Percentiles rank a stretch among this genome's conserved stretches.
Conservation (phyloP, 2,113 vertebrate genomes). For the Cryptotis parvus region DNA sequence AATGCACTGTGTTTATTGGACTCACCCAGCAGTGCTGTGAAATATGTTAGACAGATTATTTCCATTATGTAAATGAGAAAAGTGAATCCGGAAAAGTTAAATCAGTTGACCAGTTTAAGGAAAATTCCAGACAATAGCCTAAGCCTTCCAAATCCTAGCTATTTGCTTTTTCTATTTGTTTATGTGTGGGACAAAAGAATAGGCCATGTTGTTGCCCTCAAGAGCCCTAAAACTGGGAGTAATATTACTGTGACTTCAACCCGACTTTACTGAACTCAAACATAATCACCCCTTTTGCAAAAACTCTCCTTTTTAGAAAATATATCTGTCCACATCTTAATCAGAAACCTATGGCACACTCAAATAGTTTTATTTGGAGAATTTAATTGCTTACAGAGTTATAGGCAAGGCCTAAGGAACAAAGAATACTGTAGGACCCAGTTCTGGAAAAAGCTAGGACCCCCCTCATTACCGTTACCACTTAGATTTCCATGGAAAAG, state of each 20-base stretch:
- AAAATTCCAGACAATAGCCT: slow-evolving; percentile 3
- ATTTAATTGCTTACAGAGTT: slow-evolving; percentile 18
- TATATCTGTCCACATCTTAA: background rate
- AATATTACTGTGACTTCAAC: background rate
- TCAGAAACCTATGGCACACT: background rate
- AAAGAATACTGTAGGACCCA: background rate
- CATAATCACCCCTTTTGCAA: slow-evolving; percentile 22
- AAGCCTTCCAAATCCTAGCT: background rate
- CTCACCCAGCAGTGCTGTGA: background rate
- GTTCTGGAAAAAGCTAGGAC: background rate
- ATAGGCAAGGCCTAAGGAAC: background rate
- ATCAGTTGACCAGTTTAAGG: background rate
- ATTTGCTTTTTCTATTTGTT: slow-evolving; percentile 38
- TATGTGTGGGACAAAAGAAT: background rate
- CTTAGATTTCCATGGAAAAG: background rate
- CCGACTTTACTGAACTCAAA: background rate
- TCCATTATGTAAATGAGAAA: slow-evolving; percentile 30
- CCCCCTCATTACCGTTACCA: too few relatives aligned
- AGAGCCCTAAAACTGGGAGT: background rate
- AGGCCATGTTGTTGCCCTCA: background rate
- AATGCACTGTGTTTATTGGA: slow-evolving; percentile 28
- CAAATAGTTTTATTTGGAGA: background rate
- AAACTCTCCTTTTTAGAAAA: background rate
- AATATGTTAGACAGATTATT: background rate
- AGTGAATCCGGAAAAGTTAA: slow-evolving; percentile 1